Evolutionary conservation across 2,113 vertebrate genomes (phyloP).

Genomic region (Antechinus flavipes): DNA sequence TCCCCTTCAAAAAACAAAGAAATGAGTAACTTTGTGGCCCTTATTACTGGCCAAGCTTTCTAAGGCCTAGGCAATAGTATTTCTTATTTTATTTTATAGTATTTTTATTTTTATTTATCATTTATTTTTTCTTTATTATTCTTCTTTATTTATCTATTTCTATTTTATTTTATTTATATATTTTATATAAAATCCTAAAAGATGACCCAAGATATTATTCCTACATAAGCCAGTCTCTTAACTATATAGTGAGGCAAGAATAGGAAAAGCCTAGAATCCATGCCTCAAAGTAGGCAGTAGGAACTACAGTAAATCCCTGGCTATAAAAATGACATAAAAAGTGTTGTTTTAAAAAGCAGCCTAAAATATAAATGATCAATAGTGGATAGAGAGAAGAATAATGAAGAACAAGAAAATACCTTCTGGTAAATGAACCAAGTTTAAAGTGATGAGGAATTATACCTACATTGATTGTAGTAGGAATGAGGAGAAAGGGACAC

Average conservation of each 20-base stretch:
- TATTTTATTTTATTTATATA: no score
- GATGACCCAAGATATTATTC: neutral
- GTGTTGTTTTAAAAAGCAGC: neutral
- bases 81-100: neutral
- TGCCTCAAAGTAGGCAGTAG: neutral
- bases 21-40: neutral
- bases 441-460: neutral
- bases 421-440: neutral
- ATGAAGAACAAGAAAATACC: neutral
- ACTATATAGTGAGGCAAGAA: neutral
- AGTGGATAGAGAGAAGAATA: neutral
- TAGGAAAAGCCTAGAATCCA: neutral
- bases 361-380: neutral
- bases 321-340: neutral
- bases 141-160: no score
- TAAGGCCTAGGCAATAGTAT: neutral
- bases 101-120: no score
- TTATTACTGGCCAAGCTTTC: neutral
- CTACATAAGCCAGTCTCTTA: neutral
- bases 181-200: neutral
- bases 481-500: neutral
- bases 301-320: neutral
- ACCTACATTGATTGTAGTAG: neutral
- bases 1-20: neutral
- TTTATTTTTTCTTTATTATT: no score